Conservation (phyloP, 35 echinoderm and acorn worm genomes). For the Heliocidaris tuberculata region DNA sequence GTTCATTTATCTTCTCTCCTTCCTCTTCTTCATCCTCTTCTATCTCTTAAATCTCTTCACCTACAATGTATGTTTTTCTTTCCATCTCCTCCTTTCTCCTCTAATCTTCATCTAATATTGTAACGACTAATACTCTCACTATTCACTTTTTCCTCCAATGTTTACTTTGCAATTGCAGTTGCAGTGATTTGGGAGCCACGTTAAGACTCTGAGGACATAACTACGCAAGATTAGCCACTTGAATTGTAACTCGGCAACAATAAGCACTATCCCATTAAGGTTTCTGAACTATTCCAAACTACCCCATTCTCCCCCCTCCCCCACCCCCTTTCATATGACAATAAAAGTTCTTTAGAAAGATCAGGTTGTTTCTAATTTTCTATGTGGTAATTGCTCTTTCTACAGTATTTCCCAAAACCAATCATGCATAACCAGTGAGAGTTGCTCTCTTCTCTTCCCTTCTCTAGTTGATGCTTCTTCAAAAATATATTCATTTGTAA, state of each 20-base stretch:
- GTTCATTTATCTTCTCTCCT: neutral
- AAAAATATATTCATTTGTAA: neutral
- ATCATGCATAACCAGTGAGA: neutral
- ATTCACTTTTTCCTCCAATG: neutral
- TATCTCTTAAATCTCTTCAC: neutral
- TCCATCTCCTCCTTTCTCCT: neutral
- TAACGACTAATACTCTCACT: neutral
- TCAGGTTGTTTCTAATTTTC: neutral
- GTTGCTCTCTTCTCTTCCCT: no score
- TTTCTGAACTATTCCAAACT: neutral
- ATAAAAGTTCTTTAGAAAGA: neutral
- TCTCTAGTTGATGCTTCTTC: neutral
- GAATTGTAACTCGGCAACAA: neutral
- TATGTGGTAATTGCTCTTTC: neutral
- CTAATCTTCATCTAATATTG: neutral
- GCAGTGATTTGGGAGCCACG: neutral
- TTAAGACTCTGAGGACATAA: neutral
- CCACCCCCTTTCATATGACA: neutral
- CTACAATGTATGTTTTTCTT: neutral
- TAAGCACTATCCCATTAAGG: neutral
- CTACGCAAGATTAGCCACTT: neutral
- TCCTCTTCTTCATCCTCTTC: neutral
- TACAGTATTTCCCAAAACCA: neutral
- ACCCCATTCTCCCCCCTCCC: neutral
- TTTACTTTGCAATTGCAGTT: no score